phyloP scores from a whole-genome alignment of 2,888 invertebrate genomes.

The Labia minor region DNA sequence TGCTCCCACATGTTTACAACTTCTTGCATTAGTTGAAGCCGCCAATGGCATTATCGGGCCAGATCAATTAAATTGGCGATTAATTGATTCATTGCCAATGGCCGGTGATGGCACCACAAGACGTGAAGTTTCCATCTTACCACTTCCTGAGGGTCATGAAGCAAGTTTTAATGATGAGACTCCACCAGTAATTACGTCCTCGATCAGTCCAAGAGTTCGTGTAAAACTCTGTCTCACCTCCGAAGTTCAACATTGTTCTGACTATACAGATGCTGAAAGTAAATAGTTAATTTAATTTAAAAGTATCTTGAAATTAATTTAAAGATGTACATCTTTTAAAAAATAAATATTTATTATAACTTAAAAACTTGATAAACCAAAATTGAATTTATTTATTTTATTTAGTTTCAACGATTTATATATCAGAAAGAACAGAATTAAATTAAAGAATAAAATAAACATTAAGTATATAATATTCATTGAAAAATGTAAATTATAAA shows the following conservation, averaged over 20 bases:
- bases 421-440: no score
- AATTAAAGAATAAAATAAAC: no score
- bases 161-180: constrained; percentile 33
- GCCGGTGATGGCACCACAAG: constrained; percentile 53
- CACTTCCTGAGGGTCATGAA: constrained; percentile 39
- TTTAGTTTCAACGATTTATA: no score
- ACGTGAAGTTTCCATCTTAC: constrained; percentile 58
- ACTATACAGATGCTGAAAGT: constrained; percentile 74
- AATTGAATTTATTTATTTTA: no score
- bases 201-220: constrained; percentile 52
- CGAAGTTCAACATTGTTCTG: constrained; percentile 72
- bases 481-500: no score
- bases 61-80: constrained; percentile 46
- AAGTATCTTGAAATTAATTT: no score
- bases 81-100: constrained; percentile 59
- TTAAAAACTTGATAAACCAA: no score
- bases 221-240: constrained; percentile 72
- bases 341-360: not conserved
- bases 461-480: no score
- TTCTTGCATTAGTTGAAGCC: constrained; percentile 65
- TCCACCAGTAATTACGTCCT: constrained; percentile 41
- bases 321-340: not conserved
- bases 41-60: constrained; percentile 45
- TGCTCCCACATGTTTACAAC: constrained; percentile 63
- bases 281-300: no score